These are phyloP conservation scores for Yponomeuta sedellus DNA, from an alignment of 2,888 invertebrate genomes.

Conservation along the genomic window DNA sequence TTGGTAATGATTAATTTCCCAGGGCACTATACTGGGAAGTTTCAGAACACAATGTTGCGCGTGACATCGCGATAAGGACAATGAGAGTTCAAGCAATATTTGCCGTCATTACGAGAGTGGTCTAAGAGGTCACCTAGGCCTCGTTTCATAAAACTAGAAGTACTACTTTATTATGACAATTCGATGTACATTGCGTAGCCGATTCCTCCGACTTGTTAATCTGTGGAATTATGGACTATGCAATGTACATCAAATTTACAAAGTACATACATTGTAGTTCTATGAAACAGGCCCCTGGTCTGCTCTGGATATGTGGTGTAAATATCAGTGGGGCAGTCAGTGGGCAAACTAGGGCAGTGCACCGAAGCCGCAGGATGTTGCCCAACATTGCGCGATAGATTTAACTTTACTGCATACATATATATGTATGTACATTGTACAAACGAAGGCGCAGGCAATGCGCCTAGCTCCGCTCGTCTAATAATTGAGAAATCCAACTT, in stretches of 20 bases:
- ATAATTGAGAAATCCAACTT: slow-evolving; percentile 20
- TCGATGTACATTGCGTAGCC: too few species aligned
- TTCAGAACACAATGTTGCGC: neutral
- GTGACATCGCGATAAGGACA: neutral
- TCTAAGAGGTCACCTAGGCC: neutral
- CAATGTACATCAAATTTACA: too few species aligned
- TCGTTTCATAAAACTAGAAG: too few species aligned
- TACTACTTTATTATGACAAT: too few species aligned
- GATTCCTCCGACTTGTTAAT: too few species aligned
- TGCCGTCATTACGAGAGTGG: neutral
- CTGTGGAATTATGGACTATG: too few species aligned
- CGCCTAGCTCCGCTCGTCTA: slow-evolving; percentile 7
- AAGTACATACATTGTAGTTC: too few species aligned
- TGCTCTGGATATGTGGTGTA: neutral
- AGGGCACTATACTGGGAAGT: neutral
- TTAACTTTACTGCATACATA: neutral
- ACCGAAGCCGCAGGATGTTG: slow-evolving; percentile 29
- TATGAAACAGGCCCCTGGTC: too few species aligned
- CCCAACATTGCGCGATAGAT: slow-evolving; percentile 21
- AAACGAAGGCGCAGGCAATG: slow-evolving; percentile 12
- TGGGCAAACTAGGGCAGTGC: slow-evolving; percentile 36
- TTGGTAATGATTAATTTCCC: neutral
- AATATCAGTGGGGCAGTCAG: slow-evolving; percentile 10
- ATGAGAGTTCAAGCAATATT: neutral
- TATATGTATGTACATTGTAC: neutral